These are phyloP conservation scores for Epistrophe eligans DNA, from an alignment of 2,888 invertebrate species.

Conservation along the genomic window DNA sequence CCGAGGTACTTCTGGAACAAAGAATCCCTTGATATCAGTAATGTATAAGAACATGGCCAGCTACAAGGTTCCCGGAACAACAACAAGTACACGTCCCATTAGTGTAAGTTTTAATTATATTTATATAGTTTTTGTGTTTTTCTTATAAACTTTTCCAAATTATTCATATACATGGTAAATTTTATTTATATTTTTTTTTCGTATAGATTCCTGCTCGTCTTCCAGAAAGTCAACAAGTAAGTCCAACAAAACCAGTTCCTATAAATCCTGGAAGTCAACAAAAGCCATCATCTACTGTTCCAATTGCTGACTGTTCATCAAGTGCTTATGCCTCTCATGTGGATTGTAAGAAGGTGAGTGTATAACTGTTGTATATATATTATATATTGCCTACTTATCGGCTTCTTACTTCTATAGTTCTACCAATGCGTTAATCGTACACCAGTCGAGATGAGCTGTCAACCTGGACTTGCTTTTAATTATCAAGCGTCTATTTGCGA, in stretches of 20 bases:
- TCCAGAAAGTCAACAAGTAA: background rate
- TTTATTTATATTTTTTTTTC: background rate
- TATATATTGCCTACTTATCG: background rate
- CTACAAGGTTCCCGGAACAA: conserved; percentile 86
- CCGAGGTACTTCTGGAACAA: conserved; percentile 90
- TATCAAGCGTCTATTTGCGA: background rate
- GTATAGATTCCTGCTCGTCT: background rate
- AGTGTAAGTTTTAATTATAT: background rate
- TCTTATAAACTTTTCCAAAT: background rate
- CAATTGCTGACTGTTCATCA: background rate
- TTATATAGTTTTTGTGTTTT: background rate
- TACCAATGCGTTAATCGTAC: conserved; percentile 20
- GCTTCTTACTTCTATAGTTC: background rate
- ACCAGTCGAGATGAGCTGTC: conserved; percentile 20
- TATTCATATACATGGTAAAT: background rate
- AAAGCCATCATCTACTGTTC: background rate
- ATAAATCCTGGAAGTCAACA: background rate
- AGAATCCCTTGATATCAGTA: conserved; percentile 90
- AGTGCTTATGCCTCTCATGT: background rate
- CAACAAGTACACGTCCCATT: conserved; percentile 84
- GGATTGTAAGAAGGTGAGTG: background rate
- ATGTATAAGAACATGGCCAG: conserved; percentile 89
- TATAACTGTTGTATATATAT: background rate
- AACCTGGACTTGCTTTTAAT: conserved; percentile 7
- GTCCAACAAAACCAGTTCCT: background rate